Base-by-base conservation (phyloP, 2,113 vertebrate genomes). In the Nothoprocta pentlandii region DNA sequence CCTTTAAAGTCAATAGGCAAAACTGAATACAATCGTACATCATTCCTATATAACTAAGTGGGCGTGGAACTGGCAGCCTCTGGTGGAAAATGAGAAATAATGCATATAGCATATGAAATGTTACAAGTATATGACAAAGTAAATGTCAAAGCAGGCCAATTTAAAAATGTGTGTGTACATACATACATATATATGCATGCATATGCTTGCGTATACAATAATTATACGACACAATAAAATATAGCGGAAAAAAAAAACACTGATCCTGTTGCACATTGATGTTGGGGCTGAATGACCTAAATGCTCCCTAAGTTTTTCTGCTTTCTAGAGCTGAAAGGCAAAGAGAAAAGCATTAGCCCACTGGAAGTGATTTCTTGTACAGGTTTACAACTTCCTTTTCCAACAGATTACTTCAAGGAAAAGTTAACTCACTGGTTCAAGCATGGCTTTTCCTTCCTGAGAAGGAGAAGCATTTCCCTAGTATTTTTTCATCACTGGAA, bases 91-190 rank as follows among this genome's bases (percentile, higher is more conserved):
- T 97, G 97, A 97, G 97, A 98, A 98, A 98, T 98, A 98, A 98
- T 97, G 90, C 94, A 98, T 97, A 98, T 36, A 97, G 97, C 98
- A 98, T 79, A 84, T 89, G 54, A 94, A 97, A 98, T 96, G 97
- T 94, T 97, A 97, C 92, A 97, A 79, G 92, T 95, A 97, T 97
- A 97, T 89, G 97, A 83, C 96, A 95, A 76, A 93, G 97, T 97
- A 93, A 20, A 14, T 78, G 75, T 64, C 61, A 67, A 78, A 92
- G 96, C 92, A 90, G 97, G 97, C 95, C 97, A 95, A 97, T 98
- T 96, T 95, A 97, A 92, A 66, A 34, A 14, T 5, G 34, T 34
- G 6, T n/a, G 19, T 5, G 7, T n/a, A 36, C 13, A 16, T 9
- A 14, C 16, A 97, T 90, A 92, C 93, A 96, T 96, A 44, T 97